Percentiles rank a stretch among this genome's conserved stretches.
Conservation (phyloP, 2,888 invertebrate species). For the Nyleta sp. region DNA sequence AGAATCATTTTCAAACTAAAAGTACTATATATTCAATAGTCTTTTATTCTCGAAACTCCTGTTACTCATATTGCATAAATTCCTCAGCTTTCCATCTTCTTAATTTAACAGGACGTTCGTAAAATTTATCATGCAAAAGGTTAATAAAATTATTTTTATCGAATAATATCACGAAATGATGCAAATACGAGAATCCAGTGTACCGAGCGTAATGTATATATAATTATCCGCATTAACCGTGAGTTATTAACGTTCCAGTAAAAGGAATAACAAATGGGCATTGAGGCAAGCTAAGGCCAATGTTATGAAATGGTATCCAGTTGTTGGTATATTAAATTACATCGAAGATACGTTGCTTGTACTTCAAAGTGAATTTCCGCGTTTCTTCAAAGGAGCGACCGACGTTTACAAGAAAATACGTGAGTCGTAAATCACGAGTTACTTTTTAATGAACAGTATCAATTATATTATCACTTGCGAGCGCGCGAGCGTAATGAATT, state of each 20-base stretch:
- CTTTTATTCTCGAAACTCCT: too few species aligned
- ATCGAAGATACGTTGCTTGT: constrained; percentile 84
- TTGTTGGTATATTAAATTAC: constrained; percentile 85
- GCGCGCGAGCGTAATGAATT: constrained; percentile 16
- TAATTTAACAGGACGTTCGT: not conserved
- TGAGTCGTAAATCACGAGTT: constrained; percentile 76
- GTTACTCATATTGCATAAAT: too few species aligned
- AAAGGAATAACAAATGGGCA: constrained; percentile 84
- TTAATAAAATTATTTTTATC: constrained; percentile 18
- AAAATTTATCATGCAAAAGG: not conserved
- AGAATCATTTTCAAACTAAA: too few species aligned
- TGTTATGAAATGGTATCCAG: constrained; percentile 84
- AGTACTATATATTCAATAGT: too few species aligned
- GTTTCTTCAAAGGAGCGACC: constrained; percentile 85
- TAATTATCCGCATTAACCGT: constrained; percentile 36
- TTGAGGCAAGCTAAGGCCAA: constrained; percentile 84
- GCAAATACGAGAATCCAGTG: constrained; percentile 1
- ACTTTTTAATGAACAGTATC: constrained; percentile 34
- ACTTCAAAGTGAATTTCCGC: constrained; percentile 84
- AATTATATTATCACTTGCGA: constrained; percentile 36
- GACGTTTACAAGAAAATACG: constrained; percentile 83
- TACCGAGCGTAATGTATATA: constrained; percentile 4
- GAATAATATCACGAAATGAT: not conserved
- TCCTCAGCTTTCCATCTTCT: too few species aligned
- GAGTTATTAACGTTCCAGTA: constrained; percentile 75